These are phyloP conservation scores for Notolepis coatsorum DNA, from an alignment of 2,797 vertebrate species.

Conservation along the genomic window DNA sequence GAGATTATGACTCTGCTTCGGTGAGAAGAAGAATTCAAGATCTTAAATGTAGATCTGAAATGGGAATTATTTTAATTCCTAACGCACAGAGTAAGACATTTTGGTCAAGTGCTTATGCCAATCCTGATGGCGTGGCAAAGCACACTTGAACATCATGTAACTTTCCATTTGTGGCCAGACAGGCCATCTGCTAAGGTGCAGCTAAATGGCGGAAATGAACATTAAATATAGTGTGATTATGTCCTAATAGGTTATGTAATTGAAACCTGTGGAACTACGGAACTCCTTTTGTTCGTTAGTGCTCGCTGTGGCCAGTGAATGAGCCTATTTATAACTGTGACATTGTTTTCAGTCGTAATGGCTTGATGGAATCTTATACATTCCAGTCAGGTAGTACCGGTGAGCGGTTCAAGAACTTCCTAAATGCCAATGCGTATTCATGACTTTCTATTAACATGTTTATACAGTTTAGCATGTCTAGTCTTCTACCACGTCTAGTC, in stretches of 20 bases:
- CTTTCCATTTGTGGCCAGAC: too few relatives aligned
- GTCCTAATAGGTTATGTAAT: conserved; percentile 60
- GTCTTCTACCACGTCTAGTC: too few relatives aligned
- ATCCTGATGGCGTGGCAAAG: too few relatives aligned
- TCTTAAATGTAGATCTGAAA: too few relatives aligned
- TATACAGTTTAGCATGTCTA: too few relatives aligned
- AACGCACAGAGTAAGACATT: too few relatives aligned
- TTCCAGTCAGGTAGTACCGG: conserved; percentile 38
- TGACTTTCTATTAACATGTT: too few relatives aligned
- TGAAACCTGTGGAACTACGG: conserved; percentile 46
- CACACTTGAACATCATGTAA: too few relatives aligned
- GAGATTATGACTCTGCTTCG: conserved; percentile 87
- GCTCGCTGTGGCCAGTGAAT: conserved; percentile 47
- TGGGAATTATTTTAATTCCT: not conserved
- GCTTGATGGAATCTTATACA: too few relatives aligned
- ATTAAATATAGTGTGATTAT: conserved; percentile 26
- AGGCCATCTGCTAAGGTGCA: not conserved
- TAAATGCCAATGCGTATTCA: too few relatives aligned
- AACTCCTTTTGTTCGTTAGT: conserved; percentile 63
- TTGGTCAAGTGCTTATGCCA: too few relatives aligned
- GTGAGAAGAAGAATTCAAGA: conserved; percentile 55
- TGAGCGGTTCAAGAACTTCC: conserved; percentile 41
- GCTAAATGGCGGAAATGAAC: not conserved
- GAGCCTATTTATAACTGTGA: conserved; percentile 61
- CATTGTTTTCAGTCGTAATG: conserved; percentile 21